Evolutionary conservation across 2,888 invertebrate genomes (phyloP), one percentile per base, ranked within the genome.

Genomic region (Mystacides longicornis): DNA sequence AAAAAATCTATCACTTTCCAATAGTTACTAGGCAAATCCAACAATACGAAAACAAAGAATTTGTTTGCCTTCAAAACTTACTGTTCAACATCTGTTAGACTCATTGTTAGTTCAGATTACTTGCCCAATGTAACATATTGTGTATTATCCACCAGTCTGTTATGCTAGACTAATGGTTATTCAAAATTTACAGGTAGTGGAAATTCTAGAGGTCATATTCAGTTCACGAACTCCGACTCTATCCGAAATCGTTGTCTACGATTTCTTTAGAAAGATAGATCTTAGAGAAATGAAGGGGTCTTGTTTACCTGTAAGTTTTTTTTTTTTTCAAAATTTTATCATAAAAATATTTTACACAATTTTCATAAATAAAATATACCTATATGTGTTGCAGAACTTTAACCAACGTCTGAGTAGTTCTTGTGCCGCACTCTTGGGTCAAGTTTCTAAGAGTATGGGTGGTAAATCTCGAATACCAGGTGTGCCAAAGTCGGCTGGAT

Each of bases 211-310:
- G 65, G 78, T 83, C 64, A 89, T 92, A 66, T 91, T 92, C 70
- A 83, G 87, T 56, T 79, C 83, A 56, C 81, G 82, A 57, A 84
- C 85, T 63, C 90, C 90, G 50, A 81, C 79, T 52, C 76, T 93
- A 37, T 89, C 91, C 67, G 90, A 92, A 68, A 75, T 95, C 64
- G 77, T 89, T 55, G 77, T 89, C 51, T 87, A 89, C 67, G 90
- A 91, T 67, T 81, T 93, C 63, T 94, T 94, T 74, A 79, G 90
- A 63, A 89, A 89, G 69, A 90, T 94, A 60, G 92, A 92, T 71
- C 80, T 94, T 60, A 80, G 92, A 52, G 93, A 93, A 75, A 81
- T 94, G 80, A 81, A 89, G 68, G 89, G 90, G 45, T 86, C 89
- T 53, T 87, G 87, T 64, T 80, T 88, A 63, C 86, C 86, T 67